Conservation (phyloP, 2,113 vertebrate genomes). For the Brachyhypopomus occidentalis region DNA sequence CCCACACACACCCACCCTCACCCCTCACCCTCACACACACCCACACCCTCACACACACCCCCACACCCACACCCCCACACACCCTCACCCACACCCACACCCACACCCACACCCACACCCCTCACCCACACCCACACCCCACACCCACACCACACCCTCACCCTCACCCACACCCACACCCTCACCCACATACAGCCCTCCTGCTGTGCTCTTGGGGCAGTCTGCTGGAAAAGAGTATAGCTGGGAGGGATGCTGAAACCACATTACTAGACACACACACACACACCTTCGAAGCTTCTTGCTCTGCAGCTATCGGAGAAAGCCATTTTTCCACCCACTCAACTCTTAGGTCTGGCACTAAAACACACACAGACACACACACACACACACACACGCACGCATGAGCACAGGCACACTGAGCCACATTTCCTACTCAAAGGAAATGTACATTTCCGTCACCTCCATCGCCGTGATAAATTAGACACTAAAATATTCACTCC, state of each 20-base stretch:
- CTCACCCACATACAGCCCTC: background rate
- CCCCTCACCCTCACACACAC: background rate
- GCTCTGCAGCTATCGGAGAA: conserved; percentile 17
- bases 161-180: conserved; percentile 2
- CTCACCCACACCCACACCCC: background rate
- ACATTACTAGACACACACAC: conserved; percentile 1
- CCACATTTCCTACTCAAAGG: background rate
- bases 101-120: background rate
- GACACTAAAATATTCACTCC: conserved; percentile 19
- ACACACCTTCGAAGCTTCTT: background rate
- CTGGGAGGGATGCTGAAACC: conserved; percentile 30
- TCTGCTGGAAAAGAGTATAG: conserved; percentile 13
- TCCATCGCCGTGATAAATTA: background rate
- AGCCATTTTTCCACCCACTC: conserved; percentile 29
- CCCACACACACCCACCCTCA: background rate
- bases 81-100: background rate
- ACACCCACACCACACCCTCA: background rate
- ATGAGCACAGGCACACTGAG: background rate
- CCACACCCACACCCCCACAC: background rate
- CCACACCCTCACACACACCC: too few relatives aligned
- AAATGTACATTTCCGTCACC: background rate
- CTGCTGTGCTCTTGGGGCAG: background rate
- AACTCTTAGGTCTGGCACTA: conserved; percentile 5
- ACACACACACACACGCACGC: background rate
- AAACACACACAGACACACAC: background rate